These are phyloP conservation scores for Steinernema carpocapsae DNA, from an alignment of 2,888 invertebrate species.

Conservation along the genomic window DNA sequence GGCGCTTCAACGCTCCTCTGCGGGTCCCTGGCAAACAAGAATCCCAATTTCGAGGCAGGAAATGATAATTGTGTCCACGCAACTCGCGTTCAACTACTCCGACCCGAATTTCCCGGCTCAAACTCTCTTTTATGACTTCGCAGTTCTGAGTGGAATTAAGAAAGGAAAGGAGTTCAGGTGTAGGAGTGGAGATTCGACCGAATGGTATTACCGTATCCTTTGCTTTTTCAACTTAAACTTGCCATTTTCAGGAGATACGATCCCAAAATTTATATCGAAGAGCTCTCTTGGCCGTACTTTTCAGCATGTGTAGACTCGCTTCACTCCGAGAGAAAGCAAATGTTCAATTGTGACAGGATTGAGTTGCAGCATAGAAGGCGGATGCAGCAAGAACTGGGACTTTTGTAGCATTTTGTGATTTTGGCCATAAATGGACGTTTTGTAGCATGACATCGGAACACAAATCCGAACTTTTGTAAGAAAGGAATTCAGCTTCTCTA, in stretches of 20 bases:
- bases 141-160: constrained; percentile 4
- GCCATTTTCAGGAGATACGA: constrained; percentile 3
- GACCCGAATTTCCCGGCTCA: constrained; percentile 39
- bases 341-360: constrained; percentile 8
- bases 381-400: too few relatives aligned
- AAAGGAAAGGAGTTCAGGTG: background rate
- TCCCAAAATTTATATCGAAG: background rate
- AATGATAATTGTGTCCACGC: constrained; percentile 45
- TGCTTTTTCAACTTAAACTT: background rate
- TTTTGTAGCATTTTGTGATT: too few relatives aligned
- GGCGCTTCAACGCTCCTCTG: constrained; percentile 49
- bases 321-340: background rate
- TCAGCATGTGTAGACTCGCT: constrained; percentile 8
- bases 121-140: constrained; percentile 41
- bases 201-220: background rate
- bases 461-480: too few relatives aligned
- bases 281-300: constrained; percentile 20
- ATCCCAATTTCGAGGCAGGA: constrained; percentile 34
- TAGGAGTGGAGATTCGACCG: background rate
- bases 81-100: constrained; percentile 52
- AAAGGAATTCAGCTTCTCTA: too few relatives aligned
- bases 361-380: background rate
- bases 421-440: too few relatives aligned
- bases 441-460: too few relatives aligned
- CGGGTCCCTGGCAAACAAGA: constrained; percentile 63